phyloP scores from a whole-genome alignment of 2,888 invertebrate genomes.

The Linnaemya vulpina region DNA sequence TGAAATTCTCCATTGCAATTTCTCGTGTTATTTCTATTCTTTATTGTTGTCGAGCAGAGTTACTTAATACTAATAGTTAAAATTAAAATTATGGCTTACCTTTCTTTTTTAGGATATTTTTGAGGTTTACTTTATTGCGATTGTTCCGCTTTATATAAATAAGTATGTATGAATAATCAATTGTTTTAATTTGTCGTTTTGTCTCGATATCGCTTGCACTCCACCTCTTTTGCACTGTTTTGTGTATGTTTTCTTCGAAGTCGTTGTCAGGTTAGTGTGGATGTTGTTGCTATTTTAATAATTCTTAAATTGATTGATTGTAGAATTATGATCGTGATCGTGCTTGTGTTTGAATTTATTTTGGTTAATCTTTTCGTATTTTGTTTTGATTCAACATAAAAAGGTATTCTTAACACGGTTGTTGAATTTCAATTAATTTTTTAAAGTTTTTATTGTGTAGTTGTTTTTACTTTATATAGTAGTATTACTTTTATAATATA shows the following conservation, averaged over 20 bases:
- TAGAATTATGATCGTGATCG: constrained; percentile 21
- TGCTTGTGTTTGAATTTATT: background rate
- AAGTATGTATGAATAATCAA: constrained; percentile 32
- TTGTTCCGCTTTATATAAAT: constrained; percentile 52
- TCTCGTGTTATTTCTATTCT: no score
- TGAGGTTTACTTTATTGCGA: constrained; percentile 47
- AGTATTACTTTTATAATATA: constrained; percentile 2
- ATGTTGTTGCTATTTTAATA: constrained; percentile 28
- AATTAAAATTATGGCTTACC: constrained; percentile 47
- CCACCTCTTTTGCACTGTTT: constrained; percentile 22
- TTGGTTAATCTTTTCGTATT: constrained; percentile 19
- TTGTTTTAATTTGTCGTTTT: constrained; percentile 43
- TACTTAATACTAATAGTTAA: background rate
- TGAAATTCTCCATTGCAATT: no score
- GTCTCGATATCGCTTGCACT: constrained; percentile 50
- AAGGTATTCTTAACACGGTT: constrained; percentile 38
- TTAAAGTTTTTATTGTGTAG: constrained; percentile 32
- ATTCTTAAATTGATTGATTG: constrained; percentile 15
- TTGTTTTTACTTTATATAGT: constrained; percentile 17
- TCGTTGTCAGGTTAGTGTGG: constrained; percentile 61
- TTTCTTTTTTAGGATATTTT: constrained; percentile 53
- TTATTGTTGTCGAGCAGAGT: background rate
- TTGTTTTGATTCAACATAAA: constrained; percentile 43
- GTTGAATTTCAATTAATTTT: constrained; percentile 50
- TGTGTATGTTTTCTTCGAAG: constrained; percentile 33